phyloP scores from a whole-genome alignment of 2,888 invertebrate species.

The Acronicta leporina region DNA sequence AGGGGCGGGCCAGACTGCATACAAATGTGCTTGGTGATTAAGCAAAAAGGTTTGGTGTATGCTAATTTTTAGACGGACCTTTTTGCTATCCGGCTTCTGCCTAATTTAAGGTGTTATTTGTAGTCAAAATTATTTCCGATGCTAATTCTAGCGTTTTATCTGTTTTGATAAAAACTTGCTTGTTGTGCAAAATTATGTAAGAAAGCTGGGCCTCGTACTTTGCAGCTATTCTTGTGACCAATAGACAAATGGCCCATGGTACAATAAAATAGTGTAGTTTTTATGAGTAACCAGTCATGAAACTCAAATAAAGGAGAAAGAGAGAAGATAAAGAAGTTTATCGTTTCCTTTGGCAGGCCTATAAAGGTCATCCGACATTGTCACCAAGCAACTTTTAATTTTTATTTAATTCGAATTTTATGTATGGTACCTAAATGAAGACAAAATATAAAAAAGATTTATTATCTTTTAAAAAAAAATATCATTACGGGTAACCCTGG shows the following conservation, averaged over 20 bases:
- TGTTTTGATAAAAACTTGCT: too few relatives aligned
- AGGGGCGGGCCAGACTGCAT: constrained; percentile 37
- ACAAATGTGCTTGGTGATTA: constrained; percentile 45
- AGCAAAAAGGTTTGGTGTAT: constrained; percentile 44
- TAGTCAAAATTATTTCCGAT: constrained; percentile 8
- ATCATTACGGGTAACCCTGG: too few relatives aligned
- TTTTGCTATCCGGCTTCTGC: constrained; percentile 26
- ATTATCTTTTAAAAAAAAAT: too few relatives aligned
- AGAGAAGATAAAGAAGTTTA: constrained; percentile 33
- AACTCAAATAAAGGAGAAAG: constrained; percentile 29
- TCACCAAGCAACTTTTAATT: constrained; percentile 17
- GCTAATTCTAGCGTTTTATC: background rate
- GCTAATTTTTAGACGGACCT: constrained; percentile 36
- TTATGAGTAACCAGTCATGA: constrained; percentile 37
- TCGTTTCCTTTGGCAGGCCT: constrained; percentile 27
- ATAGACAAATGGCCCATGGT: background rate
- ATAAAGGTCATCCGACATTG: constrained; percentile 28
- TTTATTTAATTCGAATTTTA: constrained; percentile 48
- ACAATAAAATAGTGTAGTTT: constrained; percentile 16
- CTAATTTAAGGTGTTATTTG: constrained; percentile 34
- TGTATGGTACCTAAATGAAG: constrained; percentile 24
- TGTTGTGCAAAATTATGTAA: too few relatives aligned
- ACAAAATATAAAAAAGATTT: constrained; percentile 15
- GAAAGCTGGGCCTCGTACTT: too few relatives aligned
- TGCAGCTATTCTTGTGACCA: too few relatives aligned